Conservation (phyloP, 2,797 vertebrate species). For the Oryzias dopingdopingensis region DNA sequence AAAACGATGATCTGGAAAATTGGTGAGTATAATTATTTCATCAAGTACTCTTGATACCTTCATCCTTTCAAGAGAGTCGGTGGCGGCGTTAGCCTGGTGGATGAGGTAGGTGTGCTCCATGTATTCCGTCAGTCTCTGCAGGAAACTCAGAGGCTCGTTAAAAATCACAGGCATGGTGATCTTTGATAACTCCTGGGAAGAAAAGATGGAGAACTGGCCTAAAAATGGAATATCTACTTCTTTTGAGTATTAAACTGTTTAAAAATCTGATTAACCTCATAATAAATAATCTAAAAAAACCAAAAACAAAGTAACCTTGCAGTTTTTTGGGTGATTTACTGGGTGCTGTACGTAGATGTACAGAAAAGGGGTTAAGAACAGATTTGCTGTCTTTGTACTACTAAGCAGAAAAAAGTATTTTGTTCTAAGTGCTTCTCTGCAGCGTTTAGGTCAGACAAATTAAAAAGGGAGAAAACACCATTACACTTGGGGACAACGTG, state of each 20-base stretch:
- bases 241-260: not conserved
- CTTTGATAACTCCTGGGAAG: slow-evolving; percentile 91
- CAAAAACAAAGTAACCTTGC: too few species aligned
- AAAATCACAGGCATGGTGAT: slow-evolving; percentile 98
- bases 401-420: not conserved
- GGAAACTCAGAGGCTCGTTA: slow-evolving; percentile 97
- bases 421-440: not conserved
- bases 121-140: slow-evolving; percentile 93
- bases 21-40: too few species aligned
- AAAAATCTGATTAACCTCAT: not conserved
- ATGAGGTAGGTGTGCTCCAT: slow-evolving; percentile 99
- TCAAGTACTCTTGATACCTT: slow-evolving; percentile 82
- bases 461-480: not conserved
- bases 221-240: not conserved
- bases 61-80: slow-evolving; percentile 90
- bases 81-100: slow-evolving; percentile 87
- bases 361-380: too few species aligned
- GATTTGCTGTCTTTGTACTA: too few species aligned
- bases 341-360: too few species aligned
- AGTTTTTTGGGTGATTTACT: too few species aligned
- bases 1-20: not conserved
- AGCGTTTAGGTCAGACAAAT: not conserved
- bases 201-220: slow-evolving; percentile 10
- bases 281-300: too few species aligned
- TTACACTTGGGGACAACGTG: not conserved